These are phyloP conservation scores for Boloria selene DNA, from an alignment of 2,888 invertebrate species.

Conservation along the genomic window DNA sequence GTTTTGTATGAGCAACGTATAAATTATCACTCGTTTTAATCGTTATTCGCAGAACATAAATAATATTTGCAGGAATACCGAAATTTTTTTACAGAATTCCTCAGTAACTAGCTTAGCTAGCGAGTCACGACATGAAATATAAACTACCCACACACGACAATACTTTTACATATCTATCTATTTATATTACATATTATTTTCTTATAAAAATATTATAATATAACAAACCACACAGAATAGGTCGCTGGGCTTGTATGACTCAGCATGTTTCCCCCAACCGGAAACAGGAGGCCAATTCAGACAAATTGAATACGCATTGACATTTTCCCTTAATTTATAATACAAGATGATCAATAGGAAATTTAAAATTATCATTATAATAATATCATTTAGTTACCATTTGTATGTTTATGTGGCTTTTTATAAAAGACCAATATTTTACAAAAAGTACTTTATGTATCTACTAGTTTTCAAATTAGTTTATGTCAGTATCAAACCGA, in stretches of 20 bases:
- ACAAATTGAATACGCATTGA: slow-evolving; percentile 11
- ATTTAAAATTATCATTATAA: slow-evolving; percentile 10
- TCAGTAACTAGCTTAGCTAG: slow-evolving; percentile 65
- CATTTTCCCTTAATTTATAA: slow-evolving; percentile 5
- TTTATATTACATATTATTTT: slow-evolving; percentile 1
- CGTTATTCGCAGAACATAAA: slow-evolving; percentile 47
- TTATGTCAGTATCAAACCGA: too few relatives aligned
- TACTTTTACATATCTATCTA: slow-evolving; percentile 26
- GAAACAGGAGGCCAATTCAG: slow-evolving; percentile 13
- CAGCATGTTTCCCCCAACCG: slow-evolving; percentile 16
- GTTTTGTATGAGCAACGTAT: slow-evolving; percentile 19
- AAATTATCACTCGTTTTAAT: slow-evolving; percentile 44
- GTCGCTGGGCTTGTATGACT: slow-evolving; percentile 8
- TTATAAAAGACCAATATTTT: too few relatives aligned
- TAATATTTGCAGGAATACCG: slow-evolving; percentile 71
- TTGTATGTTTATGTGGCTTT: too few relatives aligned
- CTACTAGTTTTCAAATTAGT: too few relatives aligned
- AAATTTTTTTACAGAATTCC: slow-evolving; percentile 74
- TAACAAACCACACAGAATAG: slow-evolving; percentile 10
- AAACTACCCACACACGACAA: slow-evolving; percentile 46
- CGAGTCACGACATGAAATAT: slow-evolving; percentile 68
- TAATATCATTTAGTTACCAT: background rate
- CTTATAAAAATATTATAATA: background rate
- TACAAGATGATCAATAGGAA: background rate
- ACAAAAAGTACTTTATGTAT: too few relatives aligned